These are phyloP conservation scores for Palythoa caribaeorum DNA, from an alignment of 92 coral and sea anemone species.

Conservation along the genomic window DNA sequence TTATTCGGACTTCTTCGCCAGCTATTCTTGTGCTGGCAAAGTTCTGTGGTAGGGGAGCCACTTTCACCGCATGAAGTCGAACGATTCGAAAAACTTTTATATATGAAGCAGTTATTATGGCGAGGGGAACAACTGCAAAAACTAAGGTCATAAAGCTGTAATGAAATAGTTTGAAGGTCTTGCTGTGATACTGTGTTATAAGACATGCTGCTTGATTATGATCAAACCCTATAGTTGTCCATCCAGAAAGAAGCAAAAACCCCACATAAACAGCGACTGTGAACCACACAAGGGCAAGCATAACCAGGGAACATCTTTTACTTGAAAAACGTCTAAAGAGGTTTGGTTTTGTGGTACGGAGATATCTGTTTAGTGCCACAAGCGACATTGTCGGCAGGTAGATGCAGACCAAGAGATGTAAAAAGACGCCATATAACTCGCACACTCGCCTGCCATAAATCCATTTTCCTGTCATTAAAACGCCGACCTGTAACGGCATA, in stretches of 20 bases:
- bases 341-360: slow-evolving; percentile 8
- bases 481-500: slow-evolving; percentile 38
- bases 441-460: slow-evolving; percentile 22
- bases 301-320: not conserved
- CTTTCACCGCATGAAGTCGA: slow-evolving; percentile 17
- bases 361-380: slow-evolving; percentile 38
- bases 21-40: not conserved
- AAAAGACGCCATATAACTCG: slow-evolving; percentile 15
- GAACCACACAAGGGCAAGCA: not conserved
- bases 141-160: slow-evolving; percentile 32
- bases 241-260: slow-evolving; percentile 33
- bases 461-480: slow-evolving; percentile 31
- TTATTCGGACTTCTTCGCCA: not conserved
- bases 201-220: slow-evolving; percentile 34
- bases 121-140: slow-evolving; percentile 27
- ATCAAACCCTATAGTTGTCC: slow-evolving; percentile 26
- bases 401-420: slow-evolving; percentile 16
- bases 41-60: not conserved
- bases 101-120: slow-evolving; percentile 17
- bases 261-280: slow-evolving; percentile 12
- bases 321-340: slow-evolving; percentile 29
- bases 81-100: slow-evolving; percentile 28
- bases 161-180: slow-evolving; percentile 25
- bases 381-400: slow-evolving; percentile 42
- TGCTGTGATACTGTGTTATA: not conserved